Evolutionary conservation across 2,888 invertebrate genomes (phyloP).

Genomic region (Prostheceraeus crozeri): DNA sequence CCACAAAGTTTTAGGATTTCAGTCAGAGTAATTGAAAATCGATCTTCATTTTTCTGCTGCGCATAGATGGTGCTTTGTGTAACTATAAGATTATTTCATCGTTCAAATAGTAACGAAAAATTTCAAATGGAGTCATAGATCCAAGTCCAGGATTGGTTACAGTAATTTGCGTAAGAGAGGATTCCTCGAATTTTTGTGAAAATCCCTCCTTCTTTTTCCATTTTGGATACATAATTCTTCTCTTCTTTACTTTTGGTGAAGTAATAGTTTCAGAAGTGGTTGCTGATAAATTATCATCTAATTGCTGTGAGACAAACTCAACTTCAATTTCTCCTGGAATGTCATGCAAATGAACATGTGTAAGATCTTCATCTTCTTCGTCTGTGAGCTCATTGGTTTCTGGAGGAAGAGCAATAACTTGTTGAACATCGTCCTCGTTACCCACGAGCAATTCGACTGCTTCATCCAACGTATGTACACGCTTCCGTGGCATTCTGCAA

Average conservation of each 20-base stretch:
- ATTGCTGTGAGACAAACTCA: too few species aligned
- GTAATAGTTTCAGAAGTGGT: constrained; percentile 20
- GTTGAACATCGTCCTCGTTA: constrained; percentile 25
- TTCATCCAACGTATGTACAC: constrained; percentile 18
- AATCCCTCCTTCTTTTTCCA: constrained; percentile 19
- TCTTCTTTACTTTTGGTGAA: constrained; percentile 10
- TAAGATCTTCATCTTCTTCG: constrained; percentile 26
- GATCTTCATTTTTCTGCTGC: constrained; percentile 29
- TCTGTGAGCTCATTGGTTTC: constrained; percentile 23
- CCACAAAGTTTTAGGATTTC: constrained; percentile 23
- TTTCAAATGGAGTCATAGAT: constrained; percentile 31
- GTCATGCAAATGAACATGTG: constrained; percentile 8
- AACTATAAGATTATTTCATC: constrained; percentile 32
- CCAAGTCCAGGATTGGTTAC: neutral
- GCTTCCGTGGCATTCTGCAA: constrained; percentile 27
- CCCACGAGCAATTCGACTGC: constrained; percentile 15
- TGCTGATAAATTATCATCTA: constrained; percentile 18
- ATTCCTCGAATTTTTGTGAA: neutral
- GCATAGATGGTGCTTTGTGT: constrained; percentile 33
- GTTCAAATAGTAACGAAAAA: constrained; percentile 33
- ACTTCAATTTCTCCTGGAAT: constrained; percentile 21
- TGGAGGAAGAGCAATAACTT: constrained; percentile 27
- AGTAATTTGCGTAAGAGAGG: neutral
- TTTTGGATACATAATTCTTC: neutral
- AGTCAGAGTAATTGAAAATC: constrained; percentile 20